These are phyloP conservation scores for human DNA, from an alignment of 2,113 vertebrate species.

Conservation along the genomic window GRCh38 chr4:109244501-109245000, in stretches of 20 bases:
- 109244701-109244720: constrained; percentile 14
- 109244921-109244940: constrained; percentile 15
- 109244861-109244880: not conserved
- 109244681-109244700: not conserved
- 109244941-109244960: constrained; percentile 20
- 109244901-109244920: not conserved
- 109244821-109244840: constrained; percentile 21
- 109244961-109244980: not conserved
- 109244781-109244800: not conserved
- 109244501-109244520: constrained; percentile 35
- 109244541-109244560: constrained; percentile 46
- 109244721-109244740: not conserved
- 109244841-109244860: not conserved
- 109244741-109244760: constrained; percentile 17
- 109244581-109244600: constrained; percentile 22
- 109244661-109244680: constrained; percentile 20
- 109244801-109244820: constrained; percentile 41
- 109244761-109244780: not conserved
- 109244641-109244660: constrained; percentile 36
- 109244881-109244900: not conserved
- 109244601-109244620: not conserved
- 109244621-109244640: not conserved
- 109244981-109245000: not conserved
- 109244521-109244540: constrained; percentile 37
- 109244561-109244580: constrained; percentile 53